Evolutionary conservation across 2,797 vertebrate species (phyloP).

Genomic region (Mormyrops boulengeri): DNA sequence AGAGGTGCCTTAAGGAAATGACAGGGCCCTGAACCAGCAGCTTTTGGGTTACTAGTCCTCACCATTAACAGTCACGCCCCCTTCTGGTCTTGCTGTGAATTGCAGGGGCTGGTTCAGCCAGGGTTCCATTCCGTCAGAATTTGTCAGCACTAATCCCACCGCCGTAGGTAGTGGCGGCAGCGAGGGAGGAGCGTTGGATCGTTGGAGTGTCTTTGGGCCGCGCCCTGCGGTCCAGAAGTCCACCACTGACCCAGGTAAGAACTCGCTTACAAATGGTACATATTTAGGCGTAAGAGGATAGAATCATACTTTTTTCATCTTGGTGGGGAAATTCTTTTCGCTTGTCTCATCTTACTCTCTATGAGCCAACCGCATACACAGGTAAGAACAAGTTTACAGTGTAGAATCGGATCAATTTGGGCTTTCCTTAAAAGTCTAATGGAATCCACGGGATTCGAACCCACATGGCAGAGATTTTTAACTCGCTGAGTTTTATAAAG

Average conservation of each 20-base stretch:
- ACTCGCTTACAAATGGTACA: not conserved
- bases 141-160: slow-evolving; percentile 28
- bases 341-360: not conserved
- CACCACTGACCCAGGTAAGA: slow-evolving; percentile 61
- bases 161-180: slow-evolving; percentile 54
- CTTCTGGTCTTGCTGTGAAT: slow-evolving; percentile 16
- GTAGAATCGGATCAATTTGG: not conserved
- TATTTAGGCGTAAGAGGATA: not conserved
- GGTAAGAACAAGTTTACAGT: not conserved
- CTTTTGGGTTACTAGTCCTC: not conserved
- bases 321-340: not conserved
- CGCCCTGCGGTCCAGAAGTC: slow-evolving; percentile 65
- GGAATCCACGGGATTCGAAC: not conserved
- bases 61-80: not conserved
- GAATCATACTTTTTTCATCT: not conserved
- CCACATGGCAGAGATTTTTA: not conserved
- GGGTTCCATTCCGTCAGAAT: slow-evolving; percentile 43
- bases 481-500: not conserved
- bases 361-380: not conserved
- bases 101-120: slow-evolving; percentile 62
- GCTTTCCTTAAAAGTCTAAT: not conserved
- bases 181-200: slow-evolving; percentile 51
- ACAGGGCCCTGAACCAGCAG: not conserved
- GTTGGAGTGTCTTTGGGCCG: slow-evolving; percentile 63
- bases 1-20: not conserved